A percentile compares a stretch with the other conserved stretches of the same genome.
Evolutionary conservation across 2,888 invertebrate genomes (phyloP).

Genomic region (Volucella bombylans): DNA sequence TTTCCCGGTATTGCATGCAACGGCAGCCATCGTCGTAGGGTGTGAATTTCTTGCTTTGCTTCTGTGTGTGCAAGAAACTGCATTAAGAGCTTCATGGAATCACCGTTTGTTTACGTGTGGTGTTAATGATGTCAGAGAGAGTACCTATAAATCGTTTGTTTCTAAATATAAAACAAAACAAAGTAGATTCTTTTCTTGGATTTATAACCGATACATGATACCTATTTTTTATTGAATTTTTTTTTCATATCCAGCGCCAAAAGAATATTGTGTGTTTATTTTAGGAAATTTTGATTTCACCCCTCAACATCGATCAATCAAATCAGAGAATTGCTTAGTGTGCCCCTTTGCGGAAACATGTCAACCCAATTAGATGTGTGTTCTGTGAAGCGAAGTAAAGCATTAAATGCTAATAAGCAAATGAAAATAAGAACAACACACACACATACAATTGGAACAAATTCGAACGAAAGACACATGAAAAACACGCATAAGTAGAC

Average conservation of each 20-base stretch:
- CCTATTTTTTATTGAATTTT: too few relatives aligned
- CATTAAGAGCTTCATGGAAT: background rate
- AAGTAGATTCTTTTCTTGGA: background rate
- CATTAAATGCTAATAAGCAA: slow-evolving; percentile 40
- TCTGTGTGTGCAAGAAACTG: background rate
- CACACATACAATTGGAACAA: slow-evolving; percentile 3
- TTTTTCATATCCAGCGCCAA: background rate
- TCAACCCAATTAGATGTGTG: slow-evolving; percentile 17
- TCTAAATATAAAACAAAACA: too few relatives aligned
- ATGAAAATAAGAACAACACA: background rate
- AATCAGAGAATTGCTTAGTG: background rate
- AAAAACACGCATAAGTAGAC: slow-evolving; percentile 64
- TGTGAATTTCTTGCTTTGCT: slow-evolving; percentile 14
- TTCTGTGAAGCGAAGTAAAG: slow-evolving; percentile 25
- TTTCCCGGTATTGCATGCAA: slow-evolving; percentile 38
- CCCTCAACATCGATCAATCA: slow-evolving; percentile 21
- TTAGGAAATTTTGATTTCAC: background rate
- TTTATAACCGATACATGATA: background rate
- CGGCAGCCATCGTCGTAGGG: background rate
- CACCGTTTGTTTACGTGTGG: slow-evolving; percentile 46
- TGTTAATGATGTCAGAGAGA: slow-evolving; percentile 3
- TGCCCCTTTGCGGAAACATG: background rate
- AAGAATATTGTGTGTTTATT: background rate
- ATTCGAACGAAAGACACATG: slow-evolving; percentile 38
- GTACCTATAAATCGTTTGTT: background rate